Evolutionary conservation across 2,797 vertebrate species (phyloP).

Genomic region (Pygocentrus nattereri): DNA sequence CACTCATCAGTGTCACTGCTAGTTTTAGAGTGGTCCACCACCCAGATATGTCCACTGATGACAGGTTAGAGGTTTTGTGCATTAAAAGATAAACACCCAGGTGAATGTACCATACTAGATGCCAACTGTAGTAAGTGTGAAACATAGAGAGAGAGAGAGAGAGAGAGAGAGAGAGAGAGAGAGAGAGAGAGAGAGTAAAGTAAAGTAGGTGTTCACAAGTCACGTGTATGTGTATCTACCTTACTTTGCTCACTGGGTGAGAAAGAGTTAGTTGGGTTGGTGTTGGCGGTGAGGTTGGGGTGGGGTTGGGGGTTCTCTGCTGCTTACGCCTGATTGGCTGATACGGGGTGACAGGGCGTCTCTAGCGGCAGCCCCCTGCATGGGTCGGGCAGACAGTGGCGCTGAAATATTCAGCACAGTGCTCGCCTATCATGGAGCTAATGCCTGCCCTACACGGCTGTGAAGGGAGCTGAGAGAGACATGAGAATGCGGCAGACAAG

Average conservation of each 20-base stretch:
- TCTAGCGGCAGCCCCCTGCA: conserved; percentile 67
- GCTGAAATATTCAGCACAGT: conserved; percentile 78
- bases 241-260: conserved; percentile 51
- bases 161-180: conserved; percentile 1
- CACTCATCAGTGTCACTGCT: too few species aligned
- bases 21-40: too few species aligned
- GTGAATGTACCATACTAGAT: background rate
- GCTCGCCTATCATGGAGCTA: conserved; percentile 67
- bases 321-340: conserved; percentile 66
- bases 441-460: conserved; percentile 52
- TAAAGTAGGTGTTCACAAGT: background rate
- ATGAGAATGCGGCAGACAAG: background rate
- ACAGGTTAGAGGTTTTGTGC: background rate
- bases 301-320: background rate
- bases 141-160: background rate
- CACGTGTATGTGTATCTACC: conserved; percentile 7
- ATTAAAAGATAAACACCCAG: background rate
- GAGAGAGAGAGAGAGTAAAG: background rate
- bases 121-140: background rate
- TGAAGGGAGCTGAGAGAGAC: conserved; percentile 3
- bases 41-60: background rate
- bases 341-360: conserved; percentile 71
- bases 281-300: conserved; percentile 12
- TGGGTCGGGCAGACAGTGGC: conserved; percentile 69
- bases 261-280: background rate